Conservation (phyloP, 2,797 vertebrate genomes). For the Centroberyx gerrardi region DNA sequence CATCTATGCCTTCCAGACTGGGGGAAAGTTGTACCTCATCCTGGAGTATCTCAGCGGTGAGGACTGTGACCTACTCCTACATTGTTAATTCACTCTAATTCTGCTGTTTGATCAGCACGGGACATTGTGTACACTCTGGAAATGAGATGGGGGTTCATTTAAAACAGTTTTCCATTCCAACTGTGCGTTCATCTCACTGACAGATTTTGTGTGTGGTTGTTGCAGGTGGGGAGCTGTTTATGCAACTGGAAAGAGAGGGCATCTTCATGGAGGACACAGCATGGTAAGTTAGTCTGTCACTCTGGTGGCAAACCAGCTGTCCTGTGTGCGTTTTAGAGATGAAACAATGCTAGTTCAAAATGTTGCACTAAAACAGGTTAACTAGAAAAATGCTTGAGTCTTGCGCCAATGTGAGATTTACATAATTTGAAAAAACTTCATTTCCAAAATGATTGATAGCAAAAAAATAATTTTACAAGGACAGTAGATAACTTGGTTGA, state of each 20-base stretch:
- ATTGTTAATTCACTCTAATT: too few relatives aligned
- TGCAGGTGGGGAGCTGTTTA: conserved; percentile 97
- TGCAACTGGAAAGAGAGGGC: conserved; percentile 98
- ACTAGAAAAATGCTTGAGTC: too few relatives aligned
- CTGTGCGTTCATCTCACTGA: conserved; percentile 4
- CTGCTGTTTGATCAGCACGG: neutral
- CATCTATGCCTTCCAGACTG: conserved; percentile 99
- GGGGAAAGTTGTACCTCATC: conserved; percentile 99
- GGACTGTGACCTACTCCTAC: conserved; percentile 60
- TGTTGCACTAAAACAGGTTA: neutral
- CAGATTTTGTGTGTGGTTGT: conserved; percentile 7
- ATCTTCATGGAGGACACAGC: conserved; percentile 99
- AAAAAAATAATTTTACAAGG: too few relatives aligned
- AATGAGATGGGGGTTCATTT: neutral
- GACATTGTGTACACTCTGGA: neutral
- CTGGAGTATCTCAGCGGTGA: conserved; percentile 99
- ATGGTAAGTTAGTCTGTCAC: conserved; percentile 87
- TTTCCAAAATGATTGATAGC: too few relatives aligned
- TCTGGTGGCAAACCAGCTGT: conserved; percentile 46
- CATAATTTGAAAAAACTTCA: too few relatives aligned
- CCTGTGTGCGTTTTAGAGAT: neutral
- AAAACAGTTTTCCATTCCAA: neutral
- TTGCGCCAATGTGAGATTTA: too few relatives aligned
- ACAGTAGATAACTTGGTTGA: too few relatives aligned
- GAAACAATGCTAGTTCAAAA: neutral